Conservation (phyloP, 1,140 invertebrate genomes). For the Hylaeus anthracinus region DNA sequence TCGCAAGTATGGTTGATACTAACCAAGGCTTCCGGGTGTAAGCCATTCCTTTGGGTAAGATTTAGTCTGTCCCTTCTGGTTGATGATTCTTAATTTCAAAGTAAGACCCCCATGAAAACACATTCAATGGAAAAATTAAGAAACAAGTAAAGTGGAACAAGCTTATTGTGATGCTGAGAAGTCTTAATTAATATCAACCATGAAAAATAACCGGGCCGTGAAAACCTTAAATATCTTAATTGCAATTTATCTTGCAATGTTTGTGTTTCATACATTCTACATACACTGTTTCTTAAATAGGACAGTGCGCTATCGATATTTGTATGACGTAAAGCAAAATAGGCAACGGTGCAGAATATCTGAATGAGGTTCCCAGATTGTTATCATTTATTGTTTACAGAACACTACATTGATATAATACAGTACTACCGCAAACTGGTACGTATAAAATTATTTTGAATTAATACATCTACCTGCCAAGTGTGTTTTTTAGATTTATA, state of each 20-base stretch:
- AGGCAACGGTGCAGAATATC: neutral
- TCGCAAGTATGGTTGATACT: neutral
- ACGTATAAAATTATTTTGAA: neutral
- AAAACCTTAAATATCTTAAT: neutral
- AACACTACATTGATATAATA: constrained; percentile 6
- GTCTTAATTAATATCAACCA: too few species aligned
- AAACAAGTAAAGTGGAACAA: too few species aligned
- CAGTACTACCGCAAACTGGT: neutral
- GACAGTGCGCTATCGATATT: neutral
- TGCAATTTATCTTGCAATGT: constrained; percentile 25
- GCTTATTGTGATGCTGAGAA: too few species aligned
- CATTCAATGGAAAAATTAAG: too few species aligned
- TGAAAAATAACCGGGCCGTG: too few species aligned
- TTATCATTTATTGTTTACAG: constrained; percentile 1
- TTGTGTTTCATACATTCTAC: constrained; percentile 38
- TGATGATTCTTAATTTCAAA: too few species aligned
- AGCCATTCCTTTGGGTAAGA: too few species aligned
- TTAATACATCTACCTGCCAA: neutral
- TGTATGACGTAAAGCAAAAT: neutral
- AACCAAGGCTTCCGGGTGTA: too few species aligned
- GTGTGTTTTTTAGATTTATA: constrained; percentile 34
- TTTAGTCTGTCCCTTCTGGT: too few species aligned
- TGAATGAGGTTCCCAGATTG: neutral
- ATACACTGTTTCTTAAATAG: neutral
- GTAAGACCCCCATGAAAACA: too few species aligned